These are phyloP conservation scores for Agonopterix heracliana DNA, from an alignment of 2,888 invertebrate genomes.

Conservation along the genomic window DNA sequence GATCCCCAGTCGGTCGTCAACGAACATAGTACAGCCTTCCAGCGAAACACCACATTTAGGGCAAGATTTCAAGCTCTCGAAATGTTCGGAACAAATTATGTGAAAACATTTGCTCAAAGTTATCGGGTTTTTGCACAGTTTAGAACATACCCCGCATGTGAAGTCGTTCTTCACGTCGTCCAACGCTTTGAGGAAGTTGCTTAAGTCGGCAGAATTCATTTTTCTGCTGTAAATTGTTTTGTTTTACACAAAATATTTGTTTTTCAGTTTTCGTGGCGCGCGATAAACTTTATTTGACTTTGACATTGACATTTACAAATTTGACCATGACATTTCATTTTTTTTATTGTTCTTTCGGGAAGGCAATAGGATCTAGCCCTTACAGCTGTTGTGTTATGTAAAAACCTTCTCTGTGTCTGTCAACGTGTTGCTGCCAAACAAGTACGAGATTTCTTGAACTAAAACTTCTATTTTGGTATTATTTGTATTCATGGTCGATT, in stretches of 20 bases:
- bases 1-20: constrained; percentile 32
- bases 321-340: no score
- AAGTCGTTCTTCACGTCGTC: constrained; percentile 50
- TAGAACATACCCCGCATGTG: constrained; percentile 46
- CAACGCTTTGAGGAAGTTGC: constrained; percentile 46
- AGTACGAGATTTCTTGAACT: no score
- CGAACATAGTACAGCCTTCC: constrained; percentile 33
- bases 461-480: no score
- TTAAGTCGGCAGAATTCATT: constrained; percentile 36
- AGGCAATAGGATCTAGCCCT: no score
- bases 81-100: constrained; percentile 54
- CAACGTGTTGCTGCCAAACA: no score
- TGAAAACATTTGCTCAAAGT: constrained; percentile 63
- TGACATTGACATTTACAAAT: no score
- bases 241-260: not conserved
- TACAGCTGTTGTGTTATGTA: no score
- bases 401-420: no score
- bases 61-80: constrained; percentile 37
- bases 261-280: no score
- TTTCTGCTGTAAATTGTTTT: constrained; percentile 5
- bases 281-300: no score
- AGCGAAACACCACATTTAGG: constrained; percentile 45
- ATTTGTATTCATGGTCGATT: no score
- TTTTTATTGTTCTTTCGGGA: no score
- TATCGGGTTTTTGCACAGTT: constrained; percentile 54